phyloP scores from a whole-genome alignment of 2,888 invertebrate genomes.

The Stenoptilia bipunctidactyla region DNA sequence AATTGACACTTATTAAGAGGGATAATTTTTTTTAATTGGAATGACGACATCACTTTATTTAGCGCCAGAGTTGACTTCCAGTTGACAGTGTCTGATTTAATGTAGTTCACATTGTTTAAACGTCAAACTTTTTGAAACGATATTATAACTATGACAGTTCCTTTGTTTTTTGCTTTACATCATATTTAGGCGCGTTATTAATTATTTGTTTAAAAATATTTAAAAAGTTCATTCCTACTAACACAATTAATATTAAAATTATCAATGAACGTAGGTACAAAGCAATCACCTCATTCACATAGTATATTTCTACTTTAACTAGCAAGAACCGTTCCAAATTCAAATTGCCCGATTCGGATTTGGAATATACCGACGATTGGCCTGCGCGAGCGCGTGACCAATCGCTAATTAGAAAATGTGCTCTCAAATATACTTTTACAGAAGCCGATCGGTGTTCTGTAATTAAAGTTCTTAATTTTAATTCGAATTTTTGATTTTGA shows the following conservation, averaged over 20 bases:
- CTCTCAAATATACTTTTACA: conserved; percentile 46
- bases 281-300: background rate
- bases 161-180: too few species aligned
- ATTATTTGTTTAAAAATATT: too few species aligned
- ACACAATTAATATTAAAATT: too few species aligned
- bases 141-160: too few species aligned
- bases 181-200: too few species aligned
- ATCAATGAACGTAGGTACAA: background rate
- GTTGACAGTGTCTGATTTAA: conserved; percentile 50
- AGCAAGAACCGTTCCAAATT: conserved; percentile 57
- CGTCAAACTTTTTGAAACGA: too few species aligned
- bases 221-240: too few species aligned
- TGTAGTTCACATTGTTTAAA: background rate
- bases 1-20: conserved; percentile 70
- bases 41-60: conserved; percentile 66
- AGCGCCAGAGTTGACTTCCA: background rate
- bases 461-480: conserved; percentile 62
- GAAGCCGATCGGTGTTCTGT: conserved; percentile 59
- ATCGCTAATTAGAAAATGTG: conserved; percentile 69
- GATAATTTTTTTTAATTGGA: conserved; percentile 70
- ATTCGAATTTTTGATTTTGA: conserved; percentile 55
- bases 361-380: conserved; percentile 42
- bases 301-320: conserved; percentile 7
- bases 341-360: conserved; percentile 59
- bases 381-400: conserved; percentile 58